Evolutionary conservation across 2,797 vertebrate species (phyloP), one percentile per base, ranked within the genome.

Genomic region (Bradypodion pumilum): DNA sequence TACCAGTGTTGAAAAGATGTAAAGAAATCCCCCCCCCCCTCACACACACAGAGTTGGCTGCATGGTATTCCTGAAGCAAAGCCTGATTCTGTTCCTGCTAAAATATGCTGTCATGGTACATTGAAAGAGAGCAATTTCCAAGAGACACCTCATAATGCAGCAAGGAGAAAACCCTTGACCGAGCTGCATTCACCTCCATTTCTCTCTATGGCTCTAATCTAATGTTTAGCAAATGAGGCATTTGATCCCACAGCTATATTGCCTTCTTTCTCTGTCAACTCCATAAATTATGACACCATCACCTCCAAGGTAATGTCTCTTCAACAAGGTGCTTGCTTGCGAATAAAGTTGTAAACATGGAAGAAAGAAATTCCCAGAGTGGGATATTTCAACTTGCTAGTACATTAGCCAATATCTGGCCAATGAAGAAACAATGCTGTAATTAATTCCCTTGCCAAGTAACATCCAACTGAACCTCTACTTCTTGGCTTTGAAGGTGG

Each of bases 201-300:
- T 52, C 49, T 83, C 72, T 74, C 69, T 70, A 75, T 74, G 83
- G n/a, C 27, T 70, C 84, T 72, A 86, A 52, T 49, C 75, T 83
- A 44, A 69, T 15, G 37, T 62, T 75, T 66, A 78, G 63, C 52
- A 40, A 56, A 62, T 37, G 42, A 87, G 77, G 44, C 16, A 1
- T 65, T 86, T 56, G n/a, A 19, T 86, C 35, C 44, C n/a, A 23
- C 42, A 5, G 52, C 74, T 35, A 29, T 56, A 66, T 52, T 69
- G 66, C 42, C 60, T 69, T 59, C 63, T 12, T 32, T 16, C 78
- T 88, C 62, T 52, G 29, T 69, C 76, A 72, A 40, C 32, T 82
- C 40, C 62, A 63, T 62, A 79, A 10, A 9, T 59, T 79, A 84
- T 44, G 7, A 40, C 35, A 7, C 13, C 1, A 37, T 76, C 10